Conservation (phyloP, 2,888 invertebrate species). For the Oligia fasciuncula region DNA sequence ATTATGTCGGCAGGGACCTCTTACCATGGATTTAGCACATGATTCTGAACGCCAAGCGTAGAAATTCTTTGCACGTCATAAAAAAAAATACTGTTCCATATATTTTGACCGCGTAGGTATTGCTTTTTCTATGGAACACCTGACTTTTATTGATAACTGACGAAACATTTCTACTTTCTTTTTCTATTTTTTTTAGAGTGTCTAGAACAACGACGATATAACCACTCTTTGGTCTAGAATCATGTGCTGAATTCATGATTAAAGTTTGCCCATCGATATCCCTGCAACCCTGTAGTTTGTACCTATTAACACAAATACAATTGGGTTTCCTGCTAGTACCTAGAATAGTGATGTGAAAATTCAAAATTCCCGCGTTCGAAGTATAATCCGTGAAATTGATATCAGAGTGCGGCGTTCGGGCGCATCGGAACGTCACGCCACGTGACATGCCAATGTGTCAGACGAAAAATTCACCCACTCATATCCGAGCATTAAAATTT, state of each 20-base stretch:
- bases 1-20: no score
- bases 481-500: slow-evolving; percentile 34
- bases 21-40: no score
- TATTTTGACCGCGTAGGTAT: background rate
- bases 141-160: background rate
- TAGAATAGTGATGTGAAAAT: slow-evolving; percentile 19
- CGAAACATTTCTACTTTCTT: background rate
- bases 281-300: background rate
- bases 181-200: no score
- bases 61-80: no score
- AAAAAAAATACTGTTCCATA: background rate
- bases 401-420: slow-evolving; percentile 49
- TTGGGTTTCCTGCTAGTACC: background rate
- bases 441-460: slow-evolving; percentile 54
- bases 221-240: no score
- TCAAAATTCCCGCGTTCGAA: slow-evolving; percentile 53
- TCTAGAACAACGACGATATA: no score
- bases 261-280: background rate
- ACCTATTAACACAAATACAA: background rate
- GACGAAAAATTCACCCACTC: slow-evolving; percentile 41
- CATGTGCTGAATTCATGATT: no score
- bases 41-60: no score
- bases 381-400: slow-evolving; percentile 68
- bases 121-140: background rate
- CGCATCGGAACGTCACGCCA: slow-evolving; percentile 41